Evolutionary conservation across 92 coral and sea anemone genomes (phyloP).

Genomic region (Meandrina meandrites): DNA sequence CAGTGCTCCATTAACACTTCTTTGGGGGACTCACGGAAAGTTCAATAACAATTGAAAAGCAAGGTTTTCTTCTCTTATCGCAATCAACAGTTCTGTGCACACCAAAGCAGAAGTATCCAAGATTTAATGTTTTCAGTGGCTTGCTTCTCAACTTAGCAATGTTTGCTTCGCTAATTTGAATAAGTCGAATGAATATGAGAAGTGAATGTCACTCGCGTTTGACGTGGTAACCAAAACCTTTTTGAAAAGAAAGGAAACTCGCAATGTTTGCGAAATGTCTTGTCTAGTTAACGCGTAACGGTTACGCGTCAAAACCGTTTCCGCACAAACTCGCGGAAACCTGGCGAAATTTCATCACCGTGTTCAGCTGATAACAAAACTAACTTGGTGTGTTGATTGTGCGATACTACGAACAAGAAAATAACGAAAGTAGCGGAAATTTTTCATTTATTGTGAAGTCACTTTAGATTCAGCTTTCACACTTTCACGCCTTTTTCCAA

Average conservation of each 20-base stretch:
- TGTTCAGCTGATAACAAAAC: constrained; percentile 2
- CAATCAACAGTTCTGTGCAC: constrained; percentile 25
- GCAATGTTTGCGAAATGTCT: constrained; percentile 48
- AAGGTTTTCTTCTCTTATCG: background rate
- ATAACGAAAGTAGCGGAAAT: background rate
- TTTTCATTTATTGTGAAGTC: constrained; percentile 4
- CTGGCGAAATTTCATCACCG: constrained; percentile 1
- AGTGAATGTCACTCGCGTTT: constrained; percentile 68
- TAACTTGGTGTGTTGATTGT: constrained; percentile 9
- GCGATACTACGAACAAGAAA: background rate
- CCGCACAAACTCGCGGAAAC: constrained; percentile 5
- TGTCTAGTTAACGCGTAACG: constrained; percentile 46
- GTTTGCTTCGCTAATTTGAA: constrained; percentile 84
- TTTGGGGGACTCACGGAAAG: constrained; percentile 4
- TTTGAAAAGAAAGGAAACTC: constrained; percentile 37
- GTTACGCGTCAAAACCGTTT: constrained; percentile 35
- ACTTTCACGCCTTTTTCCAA: constrained; percentile 21
- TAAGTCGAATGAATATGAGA: constrained; percentile 73
- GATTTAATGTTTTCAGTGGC: constrained; percentile 31
- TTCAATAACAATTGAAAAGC: background rate
- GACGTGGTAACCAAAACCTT: constrained; percentile 73
- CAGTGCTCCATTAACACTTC: background rate
- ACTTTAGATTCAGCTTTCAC: constrained; percentile 25
- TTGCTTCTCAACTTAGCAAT: constrained; percentile 51
- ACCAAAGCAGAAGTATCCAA: constrained; percentile 5